Conservation (phyloP, 2,113 vertebrate species). For the Protobothrops flavoviridis region DNA sequence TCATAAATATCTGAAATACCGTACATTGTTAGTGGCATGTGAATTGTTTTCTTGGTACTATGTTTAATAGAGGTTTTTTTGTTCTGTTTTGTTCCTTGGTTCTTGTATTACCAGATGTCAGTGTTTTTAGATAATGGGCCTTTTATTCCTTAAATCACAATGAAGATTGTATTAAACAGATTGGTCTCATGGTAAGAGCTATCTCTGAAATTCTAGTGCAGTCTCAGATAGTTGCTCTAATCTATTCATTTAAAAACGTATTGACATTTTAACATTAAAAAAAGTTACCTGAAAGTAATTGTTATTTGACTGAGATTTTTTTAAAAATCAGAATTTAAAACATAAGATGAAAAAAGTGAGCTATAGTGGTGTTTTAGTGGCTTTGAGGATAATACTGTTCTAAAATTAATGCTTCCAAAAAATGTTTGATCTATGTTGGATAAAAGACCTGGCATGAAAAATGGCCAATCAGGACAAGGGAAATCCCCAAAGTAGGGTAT, state of each 20-base stretch:
- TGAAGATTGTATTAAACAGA: not conserved
- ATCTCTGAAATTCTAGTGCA: not conserved
- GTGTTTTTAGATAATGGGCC: not conserved
- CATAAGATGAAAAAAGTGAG: not conserved
- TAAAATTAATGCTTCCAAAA: not conserved
- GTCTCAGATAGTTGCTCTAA: not conserved
- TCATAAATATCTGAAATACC: not conserved
- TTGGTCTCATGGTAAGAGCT: not conserved
- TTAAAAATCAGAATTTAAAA: not conserved
- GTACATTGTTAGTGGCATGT: not conserved
- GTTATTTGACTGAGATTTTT: not conserved
- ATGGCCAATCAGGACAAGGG: not conserved
- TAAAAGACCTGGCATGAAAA: not conserved
- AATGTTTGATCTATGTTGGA: not conserved
- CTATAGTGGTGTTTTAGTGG: not conserved
- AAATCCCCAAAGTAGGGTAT: not conserved
- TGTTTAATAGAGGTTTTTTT: not conserved
- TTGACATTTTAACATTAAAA: not conserved
- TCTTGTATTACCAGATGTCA: not conserved
- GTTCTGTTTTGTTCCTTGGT: not conserved
- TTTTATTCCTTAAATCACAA: not conserved
- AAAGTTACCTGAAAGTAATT: not conserved
- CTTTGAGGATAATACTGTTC: not conserved
- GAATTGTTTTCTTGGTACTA: not conserved
- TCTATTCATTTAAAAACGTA: not conserved